Conservation (phyloP, 1,140 invertebrate genomes). For the Chionoecetes opilio region DNA sequence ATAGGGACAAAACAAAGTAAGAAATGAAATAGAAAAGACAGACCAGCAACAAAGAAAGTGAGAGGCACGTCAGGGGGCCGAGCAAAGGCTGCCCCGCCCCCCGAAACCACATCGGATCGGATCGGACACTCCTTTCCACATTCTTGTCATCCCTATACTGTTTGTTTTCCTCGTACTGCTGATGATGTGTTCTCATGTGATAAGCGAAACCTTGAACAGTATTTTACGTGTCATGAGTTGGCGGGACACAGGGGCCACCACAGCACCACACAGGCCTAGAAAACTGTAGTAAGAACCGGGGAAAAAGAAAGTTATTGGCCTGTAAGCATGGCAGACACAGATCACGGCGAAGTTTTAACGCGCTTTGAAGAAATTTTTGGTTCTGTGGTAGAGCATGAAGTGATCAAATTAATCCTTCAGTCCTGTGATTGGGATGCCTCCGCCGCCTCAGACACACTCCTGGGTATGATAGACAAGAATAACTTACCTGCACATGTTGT, state of each 20-base stretch:
- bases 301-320: background rate
- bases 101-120: no score
- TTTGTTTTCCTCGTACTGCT: constrained; percentile 33
- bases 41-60: no score
- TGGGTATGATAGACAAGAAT: constrained; percentile 72
- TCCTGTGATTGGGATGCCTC: constrained; percentile 73
- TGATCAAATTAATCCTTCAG: constrained; percentile 80
- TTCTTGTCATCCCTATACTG: background rate
- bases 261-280: background rate
- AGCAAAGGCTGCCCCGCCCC: no score
- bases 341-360: constrained; percentile 78
- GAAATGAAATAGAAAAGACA: no score
- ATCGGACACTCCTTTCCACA: background rate
- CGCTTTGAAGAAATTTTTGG: constrained; percentile 78
- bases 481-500: constrained; percentile 40
- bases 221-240: background rate
- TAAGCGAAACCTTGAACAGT: constrained; percentile 13
- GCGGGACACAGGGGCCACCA: background rate
- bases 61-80: no score
- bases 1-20: no score
- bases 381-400: constrained; percentile 77
- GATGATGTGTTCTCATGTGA: constrained; percentile 64
- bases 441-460: constrained; percentile 64
- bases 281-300: background rate
- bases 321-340: constrained; percentile 54